phyloP scores from a whole-genome alignment of 2,888 invertebrate species.

The Zhuqinia jingwanae region DNA sequence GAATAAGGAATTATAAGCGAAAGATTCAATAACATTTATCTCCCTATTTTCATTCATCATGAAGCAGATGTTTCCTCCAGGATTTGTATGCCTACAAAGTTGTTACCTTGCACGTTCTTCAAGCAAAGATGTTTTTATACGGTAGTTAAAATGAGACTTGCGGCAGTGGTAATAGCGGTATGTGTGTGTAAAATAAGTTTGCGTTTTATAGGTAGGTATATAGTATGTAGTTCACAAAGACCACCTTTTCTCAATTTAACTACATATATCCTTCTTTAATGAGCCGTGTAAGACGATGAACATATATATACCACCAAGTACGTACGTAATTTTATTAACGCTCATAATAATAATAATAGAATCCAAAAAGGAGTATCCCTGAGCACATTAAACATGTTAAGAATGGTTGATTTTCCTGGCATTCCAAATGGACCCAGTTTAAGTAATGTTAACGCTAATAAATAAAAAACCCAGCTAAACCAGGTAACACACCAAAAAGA shows the following conservation, averaged over 20 bases:
- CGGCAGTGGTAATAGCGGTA: constrained; percentile 23
- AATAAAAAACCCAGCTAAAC: constrained; percentile 50
- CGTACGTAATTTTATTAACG: constrained; percentile 24
- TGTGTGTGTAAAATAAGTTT: constrained; percentile 26
- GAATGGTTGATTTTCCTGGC: constrained; percentile 11
- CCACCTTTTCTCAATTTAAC: constrained; percentile 51
- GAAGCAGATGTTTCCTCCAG: constrained; percentile 63
- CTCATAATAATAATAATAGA: neutral
- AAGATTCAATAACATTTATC: constrained; percentile 63
- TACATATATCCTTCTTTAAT: constrained; percentile 37
- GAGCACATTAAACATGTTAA: neutral
- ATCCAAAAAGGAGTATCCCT: neutral
- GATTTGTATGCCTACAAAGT: neutral
- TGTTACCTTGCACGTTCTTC: neutral
- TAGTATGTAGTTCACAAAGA: constrained; percentile 14
- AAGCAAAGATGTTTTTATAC: constrained; percentile 12
- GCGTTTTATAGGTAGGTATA: too few species aligned
- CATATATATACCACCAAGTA: neutral
- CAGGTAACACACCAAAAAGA: constrained; percentile 12
- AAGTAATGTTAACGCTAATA: neutral
- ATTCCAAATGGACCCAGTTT: constrained; percentile 8
- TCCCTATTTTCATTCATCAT: constrained; percentile 46
- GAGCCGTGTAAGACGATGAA: constrained; percentile 35
- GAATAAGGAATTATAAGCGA: constrained; percentile 21
- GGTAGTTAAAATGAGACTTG: constrained; percentile 20